Evolutionary conservation across 2,888 invertebrate genomes (phyloP).

Genomic region (Ernsta delagoae): DNA sequence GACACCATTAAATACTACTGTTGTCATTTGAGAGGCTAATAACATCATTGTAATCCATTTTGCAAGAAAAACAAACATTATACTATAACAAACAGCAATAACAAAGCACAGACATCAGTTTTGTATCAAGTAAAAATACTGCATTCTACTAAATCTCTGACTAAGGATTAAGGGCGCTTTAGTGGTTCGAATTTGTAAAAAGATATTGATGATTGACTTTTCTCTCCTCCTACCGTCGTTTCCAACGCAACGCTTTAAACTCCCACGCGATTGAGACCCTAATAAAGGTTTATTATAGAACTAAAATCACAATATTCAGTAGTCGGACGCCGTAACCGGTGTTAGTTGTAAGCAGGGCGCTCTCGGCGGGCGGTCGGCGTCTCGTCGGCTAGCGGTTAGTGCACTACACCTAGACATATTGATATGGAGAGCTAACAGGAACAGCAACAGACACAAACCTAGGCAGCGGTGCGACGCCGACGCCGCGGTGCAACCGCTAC

Average conservation of each 20-base stretch:
- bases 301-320: conserved; percentile 76
- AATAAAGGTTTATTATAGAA: conserved; percentile 69
- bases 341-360: conserved; percentile 61
- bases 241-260: neutral
- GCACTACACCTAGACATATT: conserved; percentile 48
- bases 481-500: conserved; percentile 68
- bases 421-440: conserved; percentile 61
- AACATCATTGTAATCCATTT: no score
- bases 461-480: conserved; percentile 72
- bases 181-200: no score
- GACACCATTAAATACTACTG: no score
- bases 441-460: conserved; percentile 81
- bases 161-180: no score
- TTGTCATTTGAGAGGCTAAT: no score
- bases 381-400: conserved; percentile 77
- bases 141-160: no score
- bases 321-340: conserved; percentile 46
- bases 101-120: no score
- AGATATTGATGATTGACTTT: no score
- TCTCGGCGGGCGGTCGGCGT: conserved; percentile 58
- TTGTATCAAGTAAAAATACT: no score
- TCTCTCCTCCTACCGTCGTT: no score
- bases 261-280: neutral
- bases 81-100: no score
- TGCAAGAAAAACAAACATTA: no score